Percentiles rank a stretch among this genome's conserved stretches.
Conservation (phyloP, 2,113 vertebrate species). For the Cavia porcellus region DNA sequence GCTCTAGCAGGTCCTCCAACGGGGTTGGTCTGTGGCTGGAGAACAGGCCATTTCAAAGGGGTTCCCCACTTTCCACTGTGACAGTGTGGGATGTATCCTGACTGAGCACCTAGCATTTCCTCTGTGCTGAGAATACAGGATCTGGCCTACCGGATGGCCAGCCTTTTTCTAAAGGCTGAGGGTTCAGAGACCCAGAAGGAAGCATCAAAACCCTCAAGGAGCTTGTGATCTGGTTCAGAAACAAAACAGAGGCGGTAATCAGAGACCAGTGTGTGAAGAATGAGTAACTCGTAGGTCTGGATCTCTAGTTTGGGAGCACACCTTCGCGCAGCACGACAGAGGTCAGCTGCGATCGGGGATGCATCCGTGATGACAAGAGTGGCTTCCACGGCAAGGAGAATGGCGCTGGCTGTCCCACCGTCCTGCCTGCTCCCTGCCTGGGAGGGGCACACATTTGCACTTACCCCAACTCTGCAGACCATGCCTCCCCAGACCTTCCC, state of each 20-base stretch:
- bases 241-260: background rate
- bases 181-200: background rate
- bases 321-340: background rate
- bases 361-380: background rate
- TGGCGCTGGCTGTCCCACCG: rapidly evolving
- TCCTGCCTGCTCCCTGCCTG: background rate
- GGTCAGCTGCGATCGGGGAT: background rate
- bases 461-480: background rate
- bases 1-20: too few relatives aligned
- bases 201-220: background rate
- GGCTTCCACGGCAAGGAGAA: rapidly evolving
- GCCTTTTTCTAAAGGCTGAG: background rate
- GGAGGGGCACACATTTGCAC: rapidly evolving
- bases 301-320: background rate
- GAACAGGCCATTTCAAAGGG: background rate
- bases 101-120: background rate
- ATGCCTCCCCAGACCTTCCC: background rate
- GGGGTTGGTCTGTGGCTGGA: background rate
- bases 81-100: background rate
- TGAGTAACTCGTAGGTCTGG: background rate
- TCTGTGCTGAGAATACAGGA: background rate
- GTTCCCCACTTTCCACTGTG: rapidly evolving
- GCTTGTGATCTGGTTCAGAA: background rate
- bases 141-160: background rate
- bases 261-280: background rate